Base-by-base conservation (phyloP, 2,797 vertebrate species). In the Danio albolineatus region DNA sequence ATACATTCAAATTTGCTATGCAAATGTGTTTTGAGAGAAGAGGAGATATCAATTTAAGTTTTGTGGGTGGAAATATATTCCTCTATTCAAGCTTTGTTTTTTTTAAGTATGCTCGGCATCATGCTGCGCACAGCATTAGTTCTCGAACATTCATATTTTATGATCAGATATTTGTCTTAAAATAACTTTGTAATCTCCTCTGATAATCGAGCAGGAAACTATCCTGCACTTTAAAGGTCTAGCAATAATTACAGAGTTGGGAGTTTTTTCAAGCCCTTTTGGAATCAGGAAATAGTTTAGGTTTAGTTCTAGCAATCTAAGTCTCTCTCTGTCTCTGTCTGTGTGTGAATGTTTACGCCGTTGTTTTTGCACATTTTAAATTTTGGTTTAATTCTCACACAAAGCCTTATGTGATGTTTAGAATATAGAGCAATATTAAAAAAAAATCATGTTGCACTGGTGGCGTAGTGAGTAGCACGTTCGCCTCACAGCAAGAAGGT, bases 91-190 rank as follows among this genome's bases (percentile, higher is more conserved):
- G 6, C 51, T 39, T 0, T 38, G 38, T 9, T 51, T 39, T 39
- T 49, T 46, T 10, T 7, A 19, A 7, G 59, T 41, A 21, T 21
- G 59, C 59, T 7, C 16, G 53, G 44, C 43, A 17, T 41, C 48
- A 16, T 4, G 38, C 10, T 10, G 36, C 36, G 16, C 57, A 16
- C 73, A 21, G 51, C 36, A 62, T 43, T 51, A 64, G n/a, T 5
- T 12, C 59, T 38, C n/a, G 48, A 61, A 74, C 13, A 7, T 38
- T 10, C 44, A 62, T 39, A 16, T 51, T 60, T 75, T 53, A 61
- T 49, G 44, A 59, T 49, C 57, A 60, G 21, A 73, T 49, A 62
- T 39, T 19, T n/a, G 13, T 62, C 9, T 62, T 51, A 43, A 53
- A 75, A 75, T 43, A 19, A 43, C 36, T 53, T 62, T 1, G 17